Evolutionary conservation across 1,140 invertebrate genomes (phyloP), one percentile per base, ranked within the genome.

Genomic region (Phenacoccus solenopsis): DNA sequence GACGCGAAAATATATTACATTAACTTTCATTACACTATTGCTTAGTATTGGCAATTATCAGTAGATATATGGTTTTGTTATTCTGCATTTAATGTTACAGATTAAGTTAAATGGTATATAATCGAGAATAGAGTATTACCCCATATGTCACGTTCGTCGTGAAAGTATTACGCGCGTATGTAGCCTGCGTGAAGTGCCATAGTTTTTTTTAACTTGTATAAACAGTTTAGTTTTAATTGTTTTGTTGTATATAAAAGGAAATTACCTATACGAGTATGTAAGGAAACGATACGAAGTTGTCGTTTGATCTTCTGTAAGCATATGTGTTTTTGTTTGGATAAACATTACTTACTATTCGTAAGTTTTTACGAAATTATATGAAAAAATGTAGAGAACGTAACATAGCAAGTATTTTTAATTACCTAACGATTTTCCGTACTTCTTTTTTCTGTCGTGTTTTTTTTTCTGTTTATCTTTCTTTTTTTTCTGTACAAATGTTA

Each of bases 351-450:
- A 49, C 38, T 49, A 49, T 49, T 49, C 38, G 38, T 49, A 49
- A 16, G 38, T 49, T 49, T 49, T 64, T 64, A 64, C 59, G 20
- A 38, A 38, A 10, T 10, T 10, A 64, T 64, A 25, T 24, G 21
- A 27, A 24, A 64, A 64, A 25, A 25, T n/a, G n/a, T n/a, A n/a
- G n/a, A n/a, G n/a, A 64, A 16, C 25, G 21, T 64, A 64, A 64
- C 59, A 22, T 64, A 64, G 59, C 13, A 64, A 64, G 10, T 64
- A 64, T 64, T 64, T 64, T 64, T 64, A 64, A 64, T 64, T 64
- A n/a, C n/a, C n/a, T n/a, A 64, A 64, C 59, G 59, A 64, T 64
- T 64, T 64, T 64, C 59, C 59, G 59, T 64, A 27, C 25, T 64
- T 27, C 25, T 64, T 64, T 64, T 64, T 64, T 27, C 59, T 27